Conservation (phyloP, 2,113 vertebrate species). For the Stegostoma tigrinum region DNA sequence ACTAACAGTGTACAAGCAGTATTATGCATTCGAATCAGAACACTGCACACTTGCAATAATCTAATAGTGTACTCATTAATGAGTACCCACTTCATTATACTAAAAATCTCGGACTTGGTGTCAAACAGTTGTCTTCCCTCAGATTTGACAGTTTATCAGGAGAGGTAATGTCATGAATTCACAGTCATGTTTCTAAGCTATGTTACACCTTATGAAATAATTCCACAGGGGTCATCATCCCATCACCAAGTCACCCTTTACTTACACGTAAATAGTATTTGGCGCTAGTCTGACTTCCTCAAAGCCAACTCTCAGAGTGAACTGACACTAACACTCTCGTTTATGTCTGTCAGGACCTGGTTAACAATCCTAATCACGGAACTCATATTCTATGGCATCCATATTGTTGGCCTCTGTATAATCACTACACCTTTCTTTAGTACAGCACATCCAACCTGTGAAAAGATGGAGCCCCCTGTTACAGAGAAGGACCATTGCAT, state of each 20-base stretch:
- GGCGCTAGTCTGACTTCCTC: no score
- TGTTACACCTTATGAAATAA: neutral
- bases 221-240: no score
- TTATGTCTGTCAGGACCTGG: no score
- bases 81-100: constrained; percentile 6
- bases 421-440: neutral
- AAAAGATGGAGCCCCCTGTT: neutral
- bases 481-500: neutral
- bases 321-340: no score
- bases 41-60: neutral
- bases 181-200: neutral
- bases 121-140: neutral
- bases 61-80: neutral
- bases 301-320: no score
- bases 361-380: no score
- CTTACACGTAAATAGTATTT: no score
- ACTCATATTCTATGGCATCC: no score
- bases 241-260: no score
- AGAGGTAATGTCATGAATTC: neutral
- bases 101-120: neutral
- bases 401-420: no score
- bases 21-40: neutral
- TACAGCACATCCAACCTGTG: no score
- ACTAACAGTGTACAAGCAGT: constrained; percentile 1
- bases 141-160: neutral